Evolutionary conservation across 2,797 vertebrate species (phyloP).

Genomic region (Cygnus olor): DNA sequence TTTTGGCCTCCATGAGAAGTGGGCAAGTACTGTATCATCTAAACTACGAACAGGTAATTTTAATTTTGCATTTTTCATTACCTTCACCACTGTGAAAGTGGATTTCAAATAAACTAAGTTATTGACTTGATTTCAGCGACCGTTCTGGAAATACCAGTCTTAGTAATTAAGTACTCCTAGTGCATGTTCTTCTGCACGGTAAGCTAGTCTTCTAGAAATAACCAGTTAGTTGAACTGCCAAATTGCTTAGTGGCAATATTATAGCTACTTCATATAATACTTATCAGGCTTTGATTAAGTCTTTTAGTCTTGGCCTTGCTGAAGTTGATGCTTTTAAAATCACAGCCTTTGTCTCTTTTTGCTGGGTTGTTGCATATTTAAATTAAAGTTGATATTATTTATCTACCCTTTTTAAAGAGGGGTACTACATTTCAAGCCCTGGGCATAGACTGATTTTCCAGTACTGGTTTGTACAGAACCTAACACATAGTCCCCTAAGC

Average conservation of each 20-base stretch:
- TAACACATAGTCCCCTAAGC: neutral
- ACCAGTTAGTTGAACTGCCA: neutral
- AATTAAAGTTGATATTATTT: neutral
- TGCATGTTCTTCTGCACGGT: neutral
- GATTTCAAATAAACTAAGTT: neutral
- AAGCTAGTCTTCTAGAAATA: neutral
- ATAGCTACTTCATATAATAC: neutral
- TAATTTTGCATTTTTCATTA: neutral
- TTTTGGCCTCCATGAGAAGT: neutral
- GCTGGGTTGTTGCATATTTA: neutral
- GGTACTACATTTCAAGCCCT: neutral
- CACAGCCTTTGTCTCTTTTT: neutral
- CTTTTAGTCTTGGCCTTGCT: neutral
- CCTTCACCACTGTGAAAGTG: neutral
- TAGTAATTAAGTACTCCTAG: neutral
- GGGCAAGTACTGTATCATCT: neutral
- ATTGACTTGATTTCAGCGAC: neutral
- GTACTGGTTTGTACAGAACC: neutral
- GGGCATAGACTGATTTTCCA: neutral
- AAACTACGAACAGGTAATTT: neutral
- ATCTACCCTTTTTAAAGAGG: neutral
- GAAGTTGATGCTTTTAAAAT: neutral
- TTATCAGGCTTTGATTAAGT: neutral
- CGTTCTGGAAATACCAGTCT: neutral
- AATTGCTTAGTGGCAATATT: neutral